Conservation (phyloP, 2,888 invertebrate genomes). For the Drosophila vallismaia region DNA sequence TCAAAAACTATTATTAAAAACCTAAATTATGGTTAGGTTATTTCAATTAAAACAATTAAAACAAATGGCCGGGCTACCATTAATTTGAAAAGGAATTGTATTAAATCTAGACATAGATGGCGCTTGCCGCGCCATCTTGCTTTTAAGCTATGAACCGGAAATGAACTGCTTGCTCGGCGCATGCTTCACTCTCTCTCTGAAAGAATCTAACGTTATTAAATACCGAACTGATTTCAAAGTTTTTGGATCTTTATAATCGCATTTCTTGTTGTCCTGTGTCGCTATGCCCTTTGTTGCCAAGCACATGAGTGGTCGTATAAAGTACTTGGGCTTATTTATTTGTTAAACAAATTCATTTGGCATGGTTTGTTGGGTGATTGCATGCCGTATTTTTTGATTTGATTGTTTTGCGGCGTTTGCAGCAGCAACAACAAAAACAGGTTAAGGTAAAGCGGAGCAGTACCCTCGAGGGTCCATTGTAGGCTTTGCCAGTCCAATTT, state of each 20-base stretch:
- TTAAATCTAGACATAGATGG: no score
- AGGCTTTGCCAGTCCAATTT: slow-evolving; percentile 27
- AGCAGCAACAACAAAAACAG: slow-evolving; percentile 18
- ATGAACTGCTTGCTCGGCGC: not conserved
- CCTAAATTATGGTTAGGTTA: no score
- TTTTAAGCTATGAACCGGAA: no score
- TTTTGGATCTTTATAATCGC: not conserved
- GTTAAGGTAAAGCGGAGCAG: slow-evolving; percentile 6
- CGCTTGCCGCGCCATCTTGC: no score
- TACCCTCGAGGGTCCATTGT: slow-evolving; percentile 54
- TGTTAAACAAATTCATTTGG: slow-evolving; percentile 68
- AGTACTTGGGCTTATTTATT: slow-evolving; percentile 56
- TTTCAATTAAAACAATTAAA: no score
- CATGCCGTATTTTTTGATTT: slow-evolving; percentile 57
- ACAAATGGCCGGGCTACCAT: no score
- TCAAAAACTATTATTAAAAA: no score
- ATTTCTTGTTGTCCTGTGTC: slow-evolving; percentile 19
- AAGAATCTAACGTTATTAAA: not conserved
- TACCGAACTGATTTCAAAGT: not conserved
- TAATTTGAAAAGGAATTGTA: no score
- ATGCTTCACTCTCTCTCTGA: not conserved
- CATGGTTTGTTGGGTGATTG: slow-evolving; percentile 49
- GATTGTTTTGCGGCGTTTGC: slow-evolving; percentile 63
- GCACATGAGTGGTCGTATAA: slow-evolving; percentile 8
- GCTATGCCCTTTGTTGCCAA: slow-evolving; percentile 8